phyloP scores from a whole-genome alignment of 2,888 invertebrate species.

The Leistus spinibarbis region DNA sequence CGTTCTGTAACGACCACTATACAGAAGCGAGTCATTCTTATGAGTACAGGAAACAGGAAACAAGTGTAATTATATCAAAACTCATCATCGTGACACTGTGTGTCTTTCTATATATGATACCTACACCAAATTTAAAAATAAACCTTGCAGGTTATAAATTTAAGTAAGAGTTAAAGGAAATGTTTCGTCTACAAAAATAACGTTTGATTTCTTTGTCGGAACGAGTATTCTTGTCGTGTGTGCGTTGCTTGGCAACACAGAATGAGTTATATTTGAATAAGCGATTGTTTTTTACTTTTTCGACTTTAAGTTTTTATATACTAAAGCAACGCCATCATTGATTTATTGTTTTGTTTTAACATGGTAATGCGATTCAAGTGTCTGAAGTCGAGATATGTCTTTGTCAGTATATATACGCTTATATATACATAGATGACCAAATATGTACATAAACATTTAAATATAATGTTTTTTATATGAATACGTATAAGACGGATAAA shows the following conservation, averaged over 20 bases:
- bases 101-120: too few relatives aligned
- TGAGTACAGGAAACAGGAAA: constrained; percentile 6
- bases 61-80: constrained; percentile 20
- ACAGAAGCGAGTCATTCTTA: too few relatives aligned
- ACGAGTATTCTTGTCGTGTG: too few relatives aligned
- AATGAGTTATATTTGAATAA: neutral
- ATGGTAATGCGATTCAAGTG: neutral
- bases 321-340: neutral
- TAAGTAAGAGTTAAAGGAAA: neutral
- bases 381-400: neutral
- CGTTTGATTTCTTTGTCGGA: neutral
- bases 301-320: too few relatives aligned
- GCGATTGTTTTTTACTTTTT: neutral
- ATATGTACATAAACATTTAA: too few relatives aligned
- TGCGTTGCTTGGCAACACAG: neutral
- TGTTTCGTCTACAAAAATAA: neutral
- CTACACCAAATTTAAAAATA: neutral
- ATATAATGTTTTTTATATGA: too few relatives aligned
- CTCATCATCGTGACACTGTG: neutral
- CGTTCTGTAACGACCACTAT: too few relatives aligned
- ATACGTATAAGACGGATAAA: too few relatives aligned
- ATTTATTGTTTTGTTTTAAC: neutral
- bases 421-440: neutral
- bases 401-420: neutral
- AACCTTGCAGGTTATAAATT: neutral